Conservation (phyloP, 2,888 invertebrate species). For the Meghimatium bilineatum region DNA sequence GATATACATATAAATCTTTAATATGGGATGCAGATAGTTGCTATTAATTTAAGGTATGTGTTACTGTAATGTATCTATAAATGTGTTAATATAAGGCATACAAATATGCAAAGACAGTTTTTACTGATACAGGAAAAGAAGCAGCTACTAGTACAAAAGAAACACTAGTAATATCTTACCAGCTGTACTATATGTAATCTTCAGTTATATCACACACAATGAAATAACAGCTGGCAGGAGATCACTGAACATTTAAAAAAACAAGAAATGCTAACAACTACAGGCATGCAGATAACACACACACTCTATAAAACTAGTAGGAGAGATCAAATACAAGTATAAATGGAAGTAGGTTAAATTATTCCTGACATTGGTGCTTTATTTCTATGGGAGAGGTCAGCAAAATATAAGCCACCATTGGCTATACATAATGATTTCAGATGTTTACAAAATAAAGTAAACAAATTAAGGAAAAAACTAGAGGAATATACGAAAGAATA, state of each 20-base stretch:
- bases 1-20: neutral
- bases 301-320: conserved; percentile 6
- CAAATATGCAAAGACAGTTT: neutral
- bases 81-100: neutral
- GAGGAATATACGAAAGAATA: neutral
- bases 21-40: neutral
- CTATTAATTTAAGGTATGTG: neutral
- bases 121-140: neutral
- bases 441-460: too few relatives aligned
- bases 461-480: neutral
- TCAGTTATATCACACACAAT: neutral
- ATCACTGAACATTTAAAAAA: neutral
- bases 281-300: neutral
- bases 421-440: neutral
- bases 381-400: too few relatives aligned
- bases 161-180: neutral
- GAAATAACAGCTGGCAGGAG: neutral
- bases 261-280: neutral
- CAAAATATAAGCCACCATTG: neutral
- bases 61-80: neutral
- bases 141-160: neutral
- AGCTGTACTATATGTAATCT: neutral
- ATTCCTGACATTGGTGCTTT: too few relatives aligned
- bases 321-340: neutral
- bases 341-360: too few relatives aligned